Evolutionary conservation across 2,888 invertebrate species (phyloP), one percentile per base, ranked within the genome.

Genomic region (Caenorhabditis sp.): DNA sequence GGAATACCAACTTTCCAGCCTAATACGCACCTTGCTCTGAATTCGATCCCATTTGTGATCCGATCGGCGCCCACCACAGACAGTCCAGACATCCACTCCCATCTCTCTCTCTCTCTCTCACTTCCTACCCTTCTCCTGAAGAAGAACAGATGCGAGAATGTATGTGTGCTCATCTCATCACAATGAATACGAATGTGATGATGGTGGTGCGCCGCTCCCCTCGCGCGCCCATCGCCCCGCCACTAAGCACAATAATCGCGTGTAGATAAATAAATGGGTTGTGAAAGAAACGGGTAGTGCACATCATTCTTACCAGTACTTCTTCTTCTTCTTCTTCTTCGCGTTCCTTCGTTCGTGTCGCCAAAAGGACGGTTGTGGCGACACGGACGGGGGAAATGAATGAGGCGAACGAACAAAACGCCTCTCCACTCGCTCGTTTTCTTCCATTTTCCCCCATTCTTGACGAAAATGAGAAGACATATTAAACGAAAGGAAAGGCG

Each of bases 161-260:
- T 63, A 53, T 65, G 65, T 55, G 55, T 55, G 55, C 65, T 46
- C 46, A 52, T 52, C 52, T 41, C 63, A 56, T 48, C 39, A 56
- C 46, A 56, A 66, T 66, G 55, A 56, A 66, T 55, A 66, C 65
- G 55, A 65, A 65, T 65, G 65, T 55, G 65, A 46, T 53, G 63
- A 62, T 52, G 62, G 24, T 22, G 61, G 15, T 37, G 59, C 35
- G 22, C 35, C 41, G 24, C 35, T 24, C 56, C 41, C n/a, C 15
- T 26, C 26, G 15, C 43, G 13, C 35, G 22, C 41, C 22, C 35
- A 22, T 22, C 35, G 17, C 35, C 24, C 27, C 27, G 27, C 35
- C 50, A 15, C 61, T n/a, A 50, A 11, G 22, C 45, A 62, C 41
- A 50, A 50, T 50, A 62, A 62, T 63, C 53, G 63, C 65, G 53